Evolutionary conservation across 2,113 vertebrate genomes (phyloP).

Genomic region (Muntiacus reevesi): DNA sequence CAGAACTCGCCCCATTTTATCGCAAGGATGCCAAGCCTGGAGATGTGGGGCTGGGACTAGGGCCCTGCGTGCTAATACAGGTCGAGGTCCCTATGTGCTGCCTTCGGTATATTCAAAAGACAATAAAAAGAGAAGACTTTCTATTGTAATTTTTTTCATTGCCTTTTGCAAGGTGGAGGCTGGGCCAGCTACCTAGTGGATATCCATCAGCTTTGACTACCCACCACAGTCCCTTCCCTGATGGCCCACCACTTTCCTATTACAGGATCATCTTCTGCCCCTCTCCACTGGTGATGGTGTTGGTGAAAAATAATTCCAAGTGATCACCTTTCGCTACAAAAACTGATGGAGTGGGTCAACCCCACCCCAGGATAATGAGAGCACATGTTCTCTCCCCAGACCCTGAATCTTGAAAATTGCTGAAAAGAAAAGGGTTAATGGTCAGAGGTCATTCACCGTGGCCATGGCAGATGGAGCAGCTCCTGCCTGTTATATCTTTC

Average conservation of each 20-base stretch:
- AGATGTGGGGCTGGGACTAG: not conserved
- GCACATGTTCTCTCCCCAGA: not conserved
- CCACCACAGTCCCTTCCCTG: not conserved
- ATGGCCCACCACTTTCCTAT: not conserved
- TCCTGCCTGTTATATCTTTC: not conserved
- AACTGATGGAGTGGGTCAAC: not conserved
- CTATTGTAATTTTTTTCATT: too few relatives aligned
- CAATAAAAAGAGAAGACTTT: not conserved
- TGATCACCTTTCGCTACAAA: not conserved
- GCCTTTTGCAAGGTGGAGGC: not conserved
- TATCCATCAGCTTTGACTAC: not conserved
- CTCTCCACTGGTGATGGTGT: not conserved
- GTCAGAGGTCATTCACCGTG: not conserved
- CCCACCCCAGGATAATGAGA: not conserved
- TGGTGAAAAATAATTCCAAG: not conserved
- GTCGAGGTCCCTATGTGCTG: not conserved
- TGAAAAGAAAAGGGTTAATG: not conserved
- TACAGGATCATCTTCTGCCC: not conserved
- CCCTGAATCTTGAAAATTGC: not conserved
- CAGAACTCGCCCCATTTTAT: not conserved
- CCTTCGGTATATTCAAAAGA: not conserved
- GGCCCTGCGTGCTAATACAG: accelerated
- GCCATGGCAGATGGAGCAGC: not conserved
- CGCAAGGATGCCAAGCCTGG: not conserved
- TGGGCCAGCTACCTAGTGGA: not conserved